Evolutionary conservation across 1,140 invertebrate species (phyloP).

Genomic region (Lucilia cuprina): DNA sequence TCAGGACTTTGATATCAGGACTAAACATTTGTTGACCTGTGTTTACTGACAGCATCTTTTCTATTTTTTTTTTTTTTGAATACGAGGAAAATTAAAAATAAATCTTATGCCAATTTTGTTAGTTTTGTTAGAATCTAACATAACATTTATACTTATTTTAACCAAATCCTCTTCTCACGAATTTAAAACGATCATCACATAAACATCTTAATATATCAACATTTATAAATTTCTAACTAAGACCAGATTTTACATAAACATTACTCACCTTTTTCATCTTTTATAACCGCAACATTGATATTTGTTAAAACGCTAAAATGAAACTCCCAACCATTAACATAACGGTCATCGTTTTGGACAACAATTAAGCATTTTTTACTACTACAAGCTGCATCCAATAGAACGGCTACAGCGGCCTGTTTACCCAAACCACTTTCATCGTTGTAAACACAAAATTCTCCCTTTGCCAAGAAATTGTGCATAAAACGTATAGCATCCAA

Average conservation of each 20-base stretch:
- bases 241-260: not conserved
- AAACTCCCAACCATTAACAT: slow-evolving; percentile 53
- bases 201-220: no score
- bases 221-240: not conserved
- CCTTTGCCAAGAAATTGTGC: slow-evolving; percentile 48
- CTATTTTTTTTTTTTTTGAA: no score
- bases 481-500: slow-evolving; percentile 53
- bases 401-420: slow-evolving; percentile 43
- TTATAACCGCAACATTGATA: slow-evolving; percentile 46
- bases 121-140: no score
- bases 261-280: slow-evolving; percentile 40
- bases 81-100: no score
- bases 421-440: slow-evolving; percentile 59
- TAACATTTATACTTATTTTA: no score
- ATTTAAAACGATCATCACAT: no score
- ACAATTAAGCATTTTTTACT: slow-evolving; percentile 52
- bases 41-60: no score
- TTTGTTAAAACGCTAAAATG: slow-evolving; percentile 52
- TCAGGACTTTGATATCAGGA: no score
- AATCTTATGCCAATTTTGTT: no score
- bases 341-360: slow-evolving; percentile 54
- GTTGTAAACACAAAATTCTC: slow-evolving; percentile 54
- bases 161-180: no score
- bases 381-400: slow-evolving; percentile 46
- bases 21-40: no score